A percentile compares a stretch with the other conserved stretches of the same genome.
Conservation (phyloP, 2,113 vertebrate species). For the Thinocorus orbignyianus region DNA sequence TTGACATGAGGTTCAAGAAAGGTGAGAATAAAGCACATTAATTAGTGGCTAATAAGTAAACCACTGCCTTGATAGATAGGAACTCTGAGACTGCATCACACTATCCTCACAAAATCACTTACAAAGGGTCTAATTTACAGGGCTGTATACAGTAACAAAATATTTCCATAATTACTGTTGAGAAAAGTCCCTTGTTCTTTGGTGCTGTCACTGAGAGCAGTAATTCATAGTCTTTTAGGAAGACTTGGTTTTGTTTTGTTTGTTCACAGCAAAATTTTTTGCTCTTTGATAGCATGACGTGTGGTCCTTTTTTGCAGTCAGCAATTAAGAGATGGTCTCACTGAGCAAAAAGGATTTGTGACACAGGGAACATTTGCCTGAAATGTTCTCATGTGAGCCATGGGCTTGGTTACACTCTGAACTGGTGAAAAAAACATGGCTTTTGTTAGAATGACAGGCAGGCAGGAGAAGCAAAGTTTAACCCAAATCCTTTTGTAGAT, state of each 20-base stretch:
- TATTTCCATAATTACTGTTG: constrained; percentile 47
- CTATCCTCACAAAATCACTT: constrained; percentile 2
- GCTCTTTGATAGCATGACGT: constrained; percentile 32
- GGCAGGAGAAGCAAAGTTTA: constrained; percentile 69
- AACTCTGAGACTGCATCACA: constrained; percentile 19
- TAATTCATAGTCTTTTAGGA: constrained; percentile 56
- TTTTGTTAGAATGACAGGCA: constrained; percentile 73
- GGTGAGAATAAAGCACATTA: constrained; percentile 27
- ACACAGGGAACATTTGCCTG: constrained; percentile 61
- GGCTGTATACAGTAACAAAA: background rate
- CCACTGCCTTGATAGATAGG: constrained; percentile 2
- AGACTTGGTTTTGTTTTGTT: constrained; percentile 39
- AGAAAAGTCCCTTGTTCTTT: constrained; percentile 35
- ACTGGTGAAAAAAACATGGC: background rate
- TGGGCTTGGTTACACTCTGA: constrained; percentile 28
- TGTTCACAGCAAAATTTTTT: constrained; percentile 47
- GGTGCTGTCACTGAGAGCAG: constrained; percentile 27
- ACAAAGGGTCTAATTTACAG: constrained; percentile 45
- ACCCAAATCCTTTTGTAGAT: constrained; percentile 78
- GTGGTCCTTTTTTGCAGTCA: constrained; percentile 55
- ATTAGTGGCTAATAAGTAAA: constrained; percentile 44
- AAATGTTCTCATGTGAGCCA: constrained; percentile 62
- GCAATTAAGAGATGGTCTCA: constrained; percentile 61
- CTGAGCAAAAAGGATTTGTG: constrained; percentile 52
- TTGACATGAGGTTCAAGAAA: constrained; percentile 37